phyloP scores from a whole-genome alignment of 2,113 vertebrate species.

The Micronycteris hirsuta region DNA sequence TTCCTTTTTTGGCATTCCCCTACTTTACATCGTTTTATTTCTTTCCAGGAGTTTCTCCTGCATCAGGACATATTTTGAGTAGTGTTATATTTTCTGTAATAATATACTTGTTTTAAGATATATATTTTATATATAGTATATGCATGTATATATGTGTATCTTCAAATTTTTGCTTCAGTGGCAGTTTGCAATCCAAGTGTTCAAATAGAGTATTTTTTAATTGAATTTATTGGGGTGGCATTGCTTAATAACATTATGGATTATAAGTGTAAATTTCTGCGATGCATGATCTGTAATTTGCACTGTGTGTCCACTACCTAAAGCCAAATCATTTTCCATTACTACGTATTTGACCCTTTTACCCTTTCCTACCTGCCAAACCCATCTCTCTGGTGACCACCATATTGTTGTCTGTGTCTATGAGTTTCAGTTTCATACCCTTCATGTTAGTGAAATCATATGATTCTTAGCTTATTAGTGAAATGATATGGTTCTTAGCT shows the following conservation, averaged over 20 bases:
- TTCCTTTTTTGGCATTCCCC: neutral
- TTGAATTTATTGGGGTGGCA: too few relatives aligned
- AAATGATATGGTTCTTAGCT: neutral
- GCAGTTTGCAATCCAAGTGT: neutral
- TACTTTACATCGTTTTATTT: neutral
- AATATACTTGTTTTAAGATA: neutral
- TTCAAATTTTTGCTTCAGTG: neutral
- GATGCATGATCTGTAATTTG: too few relatives aligned
- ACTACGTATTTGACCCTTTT: neutral
- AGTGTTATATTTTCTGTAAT: neutral
- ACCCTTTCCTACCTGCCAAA: neutral
- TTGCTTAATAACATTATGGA: too few relatives aligned
- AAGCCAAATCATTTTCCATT: too few relatives aligned
- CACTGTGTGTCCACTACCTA: too few relatives aligned
- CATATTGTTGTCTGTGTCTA: neutral
- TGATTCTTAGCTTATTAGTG: too few relatives aligned
- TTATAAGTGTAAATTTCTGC: too few relatives aligned
- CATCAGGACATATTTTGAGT: neutral
- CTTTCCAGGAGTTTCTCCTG: neutral
- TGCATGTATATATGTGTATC: neutral
- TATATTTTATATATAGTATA: neutral
- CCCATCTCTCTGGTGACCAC: neutral
- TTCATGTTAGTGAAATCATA: neutral
- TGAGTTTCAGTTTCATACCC: neutral
- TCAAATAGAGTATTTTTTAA: neutral